Percentiles rank a stretch among this genome's conserved stretches.
phyloP scores from a whole-genome alignment of 2,888 invertebrate genomes.

The Sarcophaga subvicina region DNA sequence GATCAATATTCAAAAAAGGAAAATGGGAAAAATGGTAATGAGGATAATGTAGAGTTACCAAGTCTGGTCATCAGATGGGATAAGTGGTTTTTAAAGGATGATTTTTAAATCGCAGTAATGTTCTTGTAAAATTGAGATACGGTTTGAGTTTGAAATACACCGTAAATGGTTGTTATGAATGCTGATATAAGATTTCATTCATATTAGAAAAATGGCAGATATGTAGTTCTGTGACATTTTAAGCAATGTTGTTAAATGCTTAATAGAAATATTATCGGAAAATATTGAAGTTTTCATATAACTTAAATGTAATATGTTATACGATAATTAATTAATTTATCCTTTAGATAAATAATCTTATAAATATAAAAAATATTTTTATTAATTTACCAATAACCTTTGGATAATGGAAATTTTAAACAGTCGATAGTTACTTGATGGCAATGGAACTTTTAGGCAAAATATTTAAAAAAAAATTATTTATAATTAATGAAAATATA shows the following conservation, averaged over 20 bases:
- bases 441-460: background rate
- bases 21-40: conserved; percentile 43
- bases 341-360: background rate
- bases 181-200: background rate
- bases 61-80: background rate
- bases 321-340: no score
- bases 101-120: background rate
- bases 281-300: no score
- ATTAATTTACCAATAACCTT: background rate
- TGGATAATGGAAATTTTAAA: background rate
- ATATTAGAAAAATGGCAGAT: background rate
- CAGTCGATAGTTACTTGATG: background rate
- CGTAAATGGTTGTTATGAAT: background rate
- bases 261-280: no score
- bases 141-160: no score
- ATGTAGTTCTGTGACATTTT: no score
- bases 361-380: background rate
- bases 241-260: no score
- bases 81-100: background rate
- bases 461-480: background rate
- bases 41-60: conserved; percentile 41
- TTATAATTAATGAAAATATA: background rate
- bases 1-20: conserved; percentile 28
- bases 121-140: background rate
- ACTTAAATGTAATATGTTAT: no score